These are phyloP conservation scores for Hippocampus mohnikei DNA, from an alignment of 2,113 vertebrate genomes.

Conservation along the genomic window DNA sequence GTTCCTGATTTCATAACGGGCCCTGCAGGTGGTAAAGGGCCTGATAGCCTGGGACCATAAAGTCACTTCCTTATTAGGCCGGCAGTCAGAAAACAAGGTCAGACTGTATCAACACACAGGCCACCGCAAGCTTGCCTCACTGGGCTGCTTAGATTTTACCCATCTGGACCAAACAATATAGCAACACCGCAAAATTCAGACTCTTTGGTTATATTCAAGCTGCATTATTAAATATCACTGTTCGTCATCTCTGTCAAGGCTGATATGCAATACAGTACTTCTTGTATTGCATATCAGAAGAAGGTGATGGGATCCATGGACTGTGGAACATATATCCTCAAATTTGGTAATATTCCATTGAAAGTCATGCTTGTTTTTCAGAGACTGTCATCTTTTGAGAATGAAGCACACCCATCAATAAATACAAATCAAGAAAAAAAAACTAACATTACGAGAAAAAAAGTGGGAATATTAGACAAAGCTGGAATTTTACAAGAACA, in stretches of 20 bases:
- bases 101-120: conserved; percentile 10
- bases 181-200: background rate
- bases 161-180: background rate
- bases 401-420: no score
- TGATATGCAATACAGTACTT: background rate
- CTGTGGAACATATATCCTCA: no score
- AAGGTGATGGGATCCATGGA: no score
- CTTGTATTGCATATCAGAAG: no score
- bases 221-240: background rate
- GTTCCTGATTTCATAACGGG: conserved; percentile 36
- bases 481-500: no score
- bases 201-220: no score
- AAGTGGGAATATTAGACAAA: no score
- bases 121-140: background rate
- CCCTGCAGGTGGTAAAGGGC: conserved; percentile 48
- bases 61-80: conserved; percentile 44
- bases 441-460: no score
- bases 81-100: conserved; percentile 17
- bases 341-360: no score
- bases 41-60: conserved; percentile 31
- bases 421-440: no score
- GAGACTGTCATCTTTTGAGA: no score
- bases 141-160: conserved; percentile 1
- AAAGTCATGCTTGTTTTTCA: no score
- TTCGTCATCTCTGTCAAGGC: background rate